These are phyloP conservation scores for Podarcis siculus DNA, from an alignment of 2,797 vertebrate genomes.

Conservation along the genomic window DNA sequence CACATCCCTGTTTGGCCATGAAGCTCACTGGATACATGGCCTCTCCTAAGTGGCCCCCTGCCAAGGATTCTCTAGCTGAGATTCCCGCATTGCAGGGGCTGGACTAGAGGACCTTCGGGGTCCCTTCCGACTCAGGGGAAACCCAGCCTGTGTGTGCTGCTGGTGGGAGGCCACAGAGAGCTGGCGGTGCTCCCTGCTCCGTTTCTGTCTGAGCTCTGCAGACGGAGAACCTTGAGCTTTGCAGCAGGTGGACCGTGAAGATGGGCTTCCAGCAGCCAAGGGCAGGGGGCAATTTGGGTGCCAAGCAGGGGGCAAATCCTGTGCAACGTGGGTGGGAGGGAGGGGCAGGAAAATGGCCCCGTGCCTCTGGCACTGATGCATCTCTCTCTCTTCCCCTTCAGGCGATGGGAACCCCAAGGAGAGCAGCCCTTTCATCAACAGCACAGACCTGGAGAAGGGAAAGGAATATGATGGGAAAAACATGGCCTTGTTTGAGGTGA, in stretches of 20 bases:
- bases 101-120: too few relatives aligned
- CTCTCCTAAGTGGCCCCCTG: not conserved
- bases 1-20: too few relatives aligned
- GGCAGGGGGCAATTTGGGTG: not conserved
- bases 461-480: conserved; percentile 95
- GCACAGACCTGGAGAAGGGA: conserved; percentile 93
- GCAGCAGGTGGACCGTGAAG: not conserved
- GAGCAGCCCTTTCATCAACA: conserved; percentile 99
- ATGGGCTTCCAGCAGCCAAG: not conserved
- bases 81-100: too few relatives aligned
- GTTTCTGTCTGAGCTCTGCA: not conserved
- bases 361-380: fast-evolving
- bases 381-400: conserved; percentile 66
- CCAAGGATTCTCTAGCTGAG: too few relatives aligned
- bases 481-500: conserved; percentile 98
- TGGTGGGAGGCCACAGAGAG: not conserved
- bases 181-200: not conserved
- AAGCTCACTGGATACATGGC: not conserved
- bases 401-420: conserved; percentile 98
- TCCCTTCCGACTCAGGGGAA: not conserved
- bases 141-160: not conserved
- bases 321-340: too few relatives aligned
- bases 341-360: too few relatives aligned
- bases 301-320: not conserved
- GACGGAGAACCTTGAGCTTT: not conserved